Conservation (phyloP, 2,113 vertebrate species). For the Leuciscus idus region DNA sequence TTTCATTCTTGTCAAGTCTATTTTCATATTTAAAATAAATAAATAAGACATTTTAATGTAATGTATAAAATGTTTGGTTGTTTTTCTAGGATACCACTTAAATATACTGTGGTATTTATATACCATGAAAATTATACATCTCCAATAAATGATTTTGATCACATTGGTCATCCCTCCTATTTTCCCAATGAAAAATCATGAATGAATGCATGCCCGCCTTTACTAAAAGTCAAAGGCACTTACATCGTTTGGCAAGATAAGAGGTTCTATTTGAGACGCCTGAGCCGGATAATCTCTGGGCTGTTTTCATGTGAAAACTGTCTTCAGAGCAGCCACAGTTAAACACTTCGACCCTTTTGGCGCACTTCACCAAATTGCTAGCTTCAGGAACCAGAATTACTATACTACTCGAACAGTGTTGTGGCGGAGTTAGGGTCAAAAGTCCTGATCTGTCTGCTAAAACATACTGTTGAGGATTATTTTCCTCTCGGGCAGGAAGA, state of each 20-base stretch:
- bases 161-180: not conserved
- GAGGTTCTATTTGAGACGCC: not conserved
- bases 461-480: conserved; percentile 22
- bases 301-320: not conserved
- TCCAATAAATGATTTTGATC: not conserved
- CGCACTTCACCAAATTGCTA: conserved; percentile 30
- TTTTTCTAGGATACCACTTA: not conserved
- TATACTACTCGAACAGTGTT: conserved; percentile 14
- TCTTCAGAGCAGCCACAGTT: conserved; percentile 25
- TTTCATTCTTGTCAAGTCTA: not conserved
- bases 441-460: conserved; percentile 13
- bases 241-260: conserved; percentile 22
- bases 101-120: too few relatives aligned
- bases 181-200: not conserved
- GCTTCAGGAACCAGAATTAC: conserved; percentile 20
- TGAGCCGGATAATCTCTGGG: conserved; percentile 10
- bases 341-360: not conserved
- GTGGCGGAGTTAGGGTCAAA: conserved; percentile 18
- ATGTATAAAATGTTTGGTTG: not conserved
- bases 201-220: not conserved
- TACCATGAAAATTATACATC: too few relatives aligned
- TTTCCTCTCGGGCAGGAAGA: conserved; percentile 4
- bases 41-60: not conserved
- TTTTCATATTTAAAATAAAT: not conserved
- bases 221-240: not conserved